phyloP scores from a whole-genome alignment of 2,113 vertebrate species.

The Lophochroa leadbeateri region DNA sequence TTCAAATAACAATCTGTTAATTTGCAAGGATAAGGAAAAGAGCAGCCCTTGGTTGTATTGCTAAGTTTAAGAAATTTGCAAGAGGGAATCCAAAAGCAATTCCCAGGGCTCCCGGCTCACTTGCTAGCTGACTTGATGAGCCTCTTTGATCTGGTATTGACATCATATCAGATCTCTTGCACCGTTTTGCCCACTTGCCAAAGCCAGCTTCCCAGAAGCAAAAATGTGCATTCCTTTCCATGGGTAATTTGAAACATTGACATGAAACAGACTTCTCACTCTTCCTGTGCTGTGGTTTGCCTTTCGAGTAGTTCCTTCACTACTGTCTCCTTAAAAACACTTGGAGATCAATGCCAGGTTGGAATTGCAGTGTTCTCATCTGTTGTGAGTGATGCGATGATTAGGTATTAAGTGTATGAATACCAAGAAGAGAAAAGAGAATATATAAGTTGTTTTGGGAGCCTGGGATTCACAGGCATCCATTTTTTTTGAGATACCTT shows the following conservation, averaged over 20 bases:
- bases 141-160: conserved; percentile 63
- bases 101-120: conserved; percentile 1
- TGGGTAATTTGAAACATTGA: conserved; percentile 51
- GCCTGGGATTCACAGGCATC: conserved; percentile 25
- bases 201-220: conserved; percentile 40
- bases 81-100: conserved; percentile 66
- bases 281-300: conserved; percentile 12
- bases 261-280: conserved; percentile 36
- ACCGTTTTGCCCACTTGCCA: conserved; percentile 30
- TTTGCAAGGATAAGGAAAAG: neutral
- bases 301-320: neutral
- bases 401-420: conserved; percentile 18
- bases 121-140: conserved; percentile 40
- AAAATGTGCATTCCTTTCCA: conserved; percentile 27
- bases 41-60: neutral
- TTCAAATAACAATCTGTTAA: neutral
- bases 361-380: conserved; percentile 28
- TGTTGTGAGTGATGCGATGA: neutral
- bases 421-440: conserved; percentile 26
- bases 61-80: conserved; percentile 11
- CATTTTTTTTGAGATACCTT: neutral
- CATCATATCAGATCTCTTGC: conserved; percentile 45
- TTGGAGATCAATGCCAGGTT: conserved; percentile 47
- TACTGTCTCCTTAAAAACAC: conserved; percentile 42
- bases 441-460: conserved; percentile 42